phyloP scores from a whole-genome alignment of 2,797 vertebrate species.

The Scomberomorus guttatus region DNA sequence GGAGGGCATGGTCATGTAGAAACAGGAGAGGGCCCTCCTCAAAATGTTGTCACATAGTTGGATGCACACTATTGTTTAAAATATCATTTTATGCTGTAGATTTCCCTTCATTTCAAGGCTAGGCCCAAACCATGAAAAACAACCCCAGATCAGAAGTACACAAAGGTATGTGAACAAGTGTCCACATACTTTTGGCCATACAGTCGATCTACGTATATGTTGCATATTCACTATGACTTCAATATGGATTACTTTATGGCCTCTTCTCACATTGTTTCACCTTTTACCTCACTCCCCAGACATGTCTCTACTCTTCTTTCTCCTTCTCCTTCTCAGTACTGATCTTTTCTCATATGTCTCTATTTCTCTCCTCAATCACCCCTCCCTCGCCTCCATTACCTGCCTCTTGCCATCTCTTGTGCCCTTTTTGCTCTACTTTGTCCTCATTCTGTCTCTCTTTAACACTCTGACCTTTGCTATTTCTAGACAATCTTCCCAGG shows the following conservation, averaged over 20 bases:
- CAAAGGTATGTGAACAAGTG: no score
- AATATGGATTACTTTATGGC: background rate
- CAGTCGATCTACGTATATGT: background rate
- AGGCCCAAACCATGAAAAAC: no score
- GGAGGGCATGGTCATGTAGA: no score
- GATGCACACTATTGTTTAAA: no score
- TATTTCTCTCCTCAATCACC: conserved; percentile 15
- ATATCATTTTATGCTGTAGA: background rate
- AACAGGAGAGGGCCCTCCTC: no score
- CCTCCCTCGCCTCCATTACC: conserved; percentile 1
- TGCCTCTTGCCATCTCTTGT: background rate
- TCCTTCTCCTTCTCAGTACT: background rate
- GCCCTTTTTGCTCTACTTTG: conserved; percentile 16
- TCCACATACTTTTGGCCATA: no score
- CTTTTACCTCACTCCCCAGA: background rate
- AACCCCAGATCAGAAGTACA: no score
- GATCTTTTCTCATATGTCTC: background rate
- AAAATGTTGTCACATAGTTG: no score
- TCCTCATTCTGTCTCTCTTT: conserved; percentile 42
- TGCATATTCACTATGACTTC: background rate
- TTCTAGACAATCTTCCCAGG: conserved; percentile 11
- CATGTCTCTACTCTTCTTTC: background rate
- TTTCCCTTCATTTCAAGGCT: background rate
- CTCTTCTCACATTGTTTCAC: background rate
- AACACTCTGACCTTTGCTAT: conserved; percentile 41